phyloP scores from a whole-genome alignment of 2,888 invertebrate genomes.

The Stenodera caucasica region DNA sequence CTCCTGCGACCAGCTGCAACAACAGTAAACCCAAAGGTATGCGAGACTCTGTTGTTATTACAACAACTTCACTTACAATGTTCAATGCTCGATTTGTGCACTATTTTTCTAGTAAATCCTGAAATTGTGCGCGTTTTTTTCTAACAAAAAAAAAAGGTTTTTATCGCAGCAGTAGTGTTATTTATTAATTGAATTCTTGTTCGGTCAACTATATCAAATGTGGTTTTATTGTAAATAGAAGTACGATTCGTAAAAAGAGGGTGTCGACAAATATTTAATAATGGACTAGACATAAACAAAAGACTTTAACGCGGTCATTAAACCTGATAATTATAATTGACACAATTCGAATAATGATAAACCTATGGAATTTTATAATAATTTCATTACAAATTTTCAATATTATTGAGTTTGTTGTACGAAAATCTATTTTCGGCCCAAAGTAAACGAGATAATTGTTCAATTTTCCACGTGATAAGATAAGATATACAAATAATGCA shows the following conservation, averaged over 20 bases:
- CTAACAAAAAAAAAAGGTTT: too few relatives aligned
- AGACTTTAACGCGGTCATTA: not conserved
- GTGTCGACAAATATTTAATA: not conserved
- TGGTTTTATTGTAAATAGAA: too few relatives aligned
- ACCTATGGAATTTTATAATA: not conserved
- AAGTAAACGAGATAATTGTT: not conserved
- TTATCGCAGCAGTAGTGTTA: not conserved
- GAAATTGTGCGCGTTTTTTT: too few relatives aligned
- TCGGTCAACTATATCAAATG: slow-evolving; percentile 3
- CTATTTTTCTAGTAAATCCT: too few relatives aligned
- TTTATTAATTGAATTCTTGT: slow-evolving; percentile 4
- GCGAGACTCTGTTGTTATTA: not conserved
- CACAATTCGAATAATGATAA: not conserved
- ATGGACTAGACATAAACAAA: not conserved
- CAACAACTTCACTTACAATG: too few relatives aligned
- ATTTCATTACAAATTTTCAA: too few relatives aligned
- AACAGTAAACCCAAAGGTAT: slow-evolving; percentile 4
- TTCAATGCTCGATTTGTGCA: too few relatives aligned
- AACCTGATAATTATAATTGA: slow-evolving; percentile 4
- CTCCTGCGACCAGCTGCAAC: not conserved
- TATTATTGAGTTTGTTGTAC: too few relatives aligned
- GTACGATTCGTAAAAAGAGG: too few relatives aligned
- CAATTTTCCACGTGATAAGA: not conserved
- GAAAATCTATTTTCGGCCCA: not conserved
- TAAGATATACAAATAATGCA: slow-evolving; percentile 1